These are phyloP conservation scores for Macrobrachium nipponense DNA, from an alignment of 1,140 invertebrate species.

Conservation along the genomic window DNA sequence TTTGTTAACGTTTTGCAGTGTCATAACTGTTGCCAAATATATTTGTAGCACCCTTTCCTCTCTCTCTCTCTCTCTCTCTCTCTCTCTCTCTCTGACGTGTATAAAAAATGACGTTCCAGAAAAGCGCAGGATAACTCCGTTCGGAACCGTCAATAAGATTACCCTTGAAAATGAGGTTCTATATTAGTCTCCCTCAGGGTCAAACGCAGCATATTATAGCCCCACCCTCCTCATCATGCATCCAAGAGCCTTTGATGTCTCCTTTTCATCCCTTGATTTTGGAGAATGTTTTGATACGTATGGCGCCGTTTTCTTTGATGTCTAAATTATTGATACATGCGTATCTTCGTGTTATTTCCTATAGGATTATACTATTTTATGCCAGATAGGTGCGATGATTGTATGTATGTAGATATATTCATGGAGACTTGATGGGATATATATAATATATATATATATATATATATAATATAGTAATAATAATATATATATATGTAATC, in stretches of 20 bases:
- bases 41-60: background rate
- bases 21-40: background rate
- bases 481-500: background rate
- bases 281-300: too few relatives aligned
- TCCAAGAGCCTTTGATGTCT: too few relatives aligned
- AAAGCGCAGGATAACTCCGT: too few relatives aligned
- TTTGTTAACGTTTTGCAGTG: background rate
- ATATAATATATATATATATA: conserved; percentile 5
- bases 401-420: background rate
- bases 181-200: too few relatives aligned
- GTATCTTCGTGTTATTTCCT: background rate
- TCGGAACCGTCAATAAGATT: background rate
- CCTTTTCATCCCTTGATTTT: too few relatives aligned
- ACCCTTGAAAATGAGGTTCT: too few relatives aligned
- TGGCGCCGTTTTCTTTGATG: too few relatives aligned
- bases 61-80: background rate
- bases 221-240: too few relatives aligned
- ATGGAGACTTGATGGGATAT: background rate
- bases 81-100: background rate
- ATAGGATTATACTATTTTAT: background rate
- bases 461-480: too few relatives aligned
- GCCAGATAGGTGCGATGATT: background rate
- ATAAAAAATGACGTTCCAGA: background rate
- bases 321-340: background rate
- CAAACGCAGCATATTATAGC: too few relatives aligned